Evolutionary conservation across 2,113 vertebrate genomes (phyloP).

Genomic region (Heterochromis multidens): DNA sequence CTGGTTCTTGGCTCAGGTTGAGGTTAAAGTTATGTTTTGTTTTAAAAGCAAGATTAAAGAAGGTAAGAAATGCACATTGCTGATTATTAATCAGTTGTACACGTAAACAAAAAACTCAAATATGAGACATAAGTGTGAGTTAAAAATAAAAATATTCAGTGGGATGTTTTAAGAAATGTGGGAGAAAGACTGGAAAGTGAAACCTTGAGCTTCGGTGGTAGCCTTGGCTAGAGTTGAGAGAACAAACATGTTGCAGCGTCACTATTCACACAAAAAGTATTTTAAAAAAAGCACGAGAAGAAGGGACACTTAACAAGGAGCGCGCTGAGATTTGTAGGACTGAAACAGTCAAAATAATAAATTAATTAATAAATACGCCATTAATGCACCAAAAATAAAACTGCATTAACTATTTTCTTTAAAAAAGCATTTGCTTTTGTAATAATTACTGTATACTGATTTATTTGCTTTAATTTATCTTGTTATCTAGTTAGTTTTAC

Average conservation of each 20-base stretch:
- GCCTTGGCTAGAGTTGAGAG: slow-evolving; percentile 60
- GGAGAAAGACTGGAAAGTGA: slow-evolving; percentile 37
- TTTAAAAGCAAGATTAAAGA: background rate
- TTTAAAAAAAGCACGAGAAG: background rate
- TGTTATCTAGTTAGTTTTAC: background rate
- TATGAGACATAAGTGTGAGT: background rate
- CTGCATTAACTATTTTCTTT: background rate
- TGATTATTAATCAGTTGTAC: background rate
- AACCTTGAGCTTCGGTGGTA: slow-evolving; percentile 65
- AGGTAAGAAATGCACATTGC: background rate
- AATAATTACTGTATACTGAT: background rate
- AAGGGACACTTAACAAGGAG: background rate
- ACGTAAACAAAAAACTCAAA: background rate
- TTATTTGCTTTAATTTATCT: background rate
- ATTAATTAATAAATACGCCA: background rate
- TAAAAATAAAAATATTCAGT: slow-evolving; percentile 1
- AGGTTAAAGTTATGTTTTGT: background rate
- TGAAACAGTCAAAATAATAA: background rate
- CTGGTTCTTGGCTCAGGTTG: background rate
- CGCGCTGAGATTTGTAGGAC: background rate
- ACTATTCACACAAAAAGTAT: background rate
- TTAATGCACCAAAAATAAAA: background rate
- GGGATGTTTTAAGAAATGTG: background rate
- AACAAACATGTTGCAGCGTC: slow-evolving; percentile 38
- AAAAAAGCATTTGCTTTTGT: background rate